A percentile compares a stretch with the other conserved stretches of the same genome.
These are phyloP conservation scores for Rhizoglyphus robini DNA, from an alignment of 1,140 invertebrate genomes.

Conservation along the genomic window DNA sequence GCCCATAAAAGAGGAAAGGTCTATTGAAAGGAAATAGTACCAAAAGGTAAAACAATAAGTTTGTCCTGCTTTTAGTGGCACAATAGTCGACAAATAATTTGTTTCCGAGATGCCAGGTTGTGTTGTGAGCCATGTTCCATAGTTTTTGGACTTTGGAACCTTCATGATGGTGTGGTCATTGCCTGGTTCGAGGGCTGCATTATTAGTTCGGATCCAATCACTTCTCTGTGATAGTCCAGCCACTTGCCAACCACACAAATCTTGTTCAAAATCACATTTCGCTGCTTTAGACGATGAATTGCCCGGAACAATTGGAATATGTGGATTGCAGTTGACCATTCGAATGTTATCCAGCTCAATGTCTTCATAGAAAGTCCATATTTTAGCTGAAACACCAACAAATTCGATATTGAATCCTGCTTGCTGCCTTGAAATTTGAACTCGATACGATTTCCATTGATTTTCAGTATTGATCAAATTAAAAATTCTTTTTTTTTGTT, in stretches of 20 bases:
- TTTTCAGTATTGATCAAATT: neutral
- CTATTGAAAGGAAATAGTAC: neutral
- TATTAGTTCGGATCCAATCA: neutral
- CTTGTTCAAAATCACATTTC: neutral
- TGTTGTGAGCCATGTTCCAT: slow-evolving; percentile 1
- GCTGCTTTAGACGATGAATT: too few relatives aligned
- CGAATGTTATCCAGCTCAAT: too few relatives aligned
- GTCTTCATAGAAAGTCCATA: too few relatives aligned
- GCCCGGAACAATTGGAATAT: too few relatives aligned
- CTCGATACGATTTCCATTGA: neutral
- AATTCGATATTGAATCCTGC: too few relatives aligned
- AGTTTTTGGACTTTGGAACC: neutral
- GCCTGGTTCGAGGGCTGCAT: neutral
- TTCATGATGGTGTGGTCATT: neutral
- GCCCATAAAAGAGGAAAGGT: neutral
- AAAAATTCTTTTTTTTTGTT: too few relatives aligned
- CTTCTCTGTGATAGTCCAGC: neutral
- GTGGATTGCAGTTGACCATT: too few relatives aligned
- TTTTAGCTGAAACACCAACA: too few relatives aligned
- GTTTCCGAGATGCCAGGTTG: neutral
- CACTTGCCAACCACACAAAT: slow-evolving; percentile 6
- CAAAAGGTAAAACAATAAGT: slow-evolving; percentile 7
- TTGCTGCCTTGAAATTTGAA: neutral
- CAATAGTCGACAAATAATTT: neutral
- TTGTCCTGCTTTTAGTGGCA: neutral